Evolutionary conservation across 1,140 invertebrate genomes (phyloP), one percentile per base, ranked within the genome.

Genomic region (Camponotus pennsylvanicus): DNA sequence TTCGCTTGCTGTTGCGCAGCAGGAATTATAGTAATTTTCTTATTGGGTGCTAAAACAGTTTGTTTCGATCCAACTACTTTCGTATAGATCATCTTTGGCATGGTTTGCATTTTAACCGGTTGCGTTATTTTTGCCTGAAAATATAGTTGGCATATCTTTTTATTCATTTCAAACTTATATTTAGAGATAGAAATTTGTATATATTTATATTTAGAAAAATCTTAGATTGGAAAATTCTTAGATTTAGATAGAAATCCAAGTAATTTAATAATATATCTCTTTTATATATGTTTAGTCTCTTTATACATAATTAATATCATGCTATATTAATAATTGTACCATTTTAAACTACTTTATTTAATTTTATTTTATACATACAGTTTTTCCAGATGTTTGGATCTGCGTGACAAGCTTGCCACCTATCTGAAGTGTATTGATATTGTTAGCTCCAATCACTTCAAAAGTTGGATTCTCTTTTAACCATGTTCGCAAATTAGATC

Each of bases 401-500:
- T 94, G 85, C n/a, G 93, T 88, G 9, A 95, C 80, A 13, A 88
- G 88, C 89, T 94, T 93, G 76, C 95, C 95, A 76, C 94, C 95
- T 59, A 95, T 91, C 87, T 94, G 95, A 91, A 92, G 88, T 66
- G 93, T 94, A 92, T 91, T 96, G 45, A 91, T 92, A 91, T 93
- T 96, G 61, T 96, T 96, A 0, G 97, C 96, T 82, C 96, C 96
- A 1, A 98, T 95, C 1, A 98, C 97, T 95, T 98, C 97, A 95
- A 97, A 99, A 0, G 97, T 97, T 18, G 98, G 98, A 96, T 99
- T 97, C 83, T 97, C 97, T 92, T 97, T 97, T 8, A 99, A 95
- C 98, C 98, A 99, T 11, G 96, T 95, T 92, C 97, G 97, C 9
- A 99, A 95, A 93, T 97, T 97, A 37, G 96, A 96, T 32, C 97